Base-by-base conservation (phyloP, 2,888 invertebrate species). In the Eugnorisma glareosa region DNA sequence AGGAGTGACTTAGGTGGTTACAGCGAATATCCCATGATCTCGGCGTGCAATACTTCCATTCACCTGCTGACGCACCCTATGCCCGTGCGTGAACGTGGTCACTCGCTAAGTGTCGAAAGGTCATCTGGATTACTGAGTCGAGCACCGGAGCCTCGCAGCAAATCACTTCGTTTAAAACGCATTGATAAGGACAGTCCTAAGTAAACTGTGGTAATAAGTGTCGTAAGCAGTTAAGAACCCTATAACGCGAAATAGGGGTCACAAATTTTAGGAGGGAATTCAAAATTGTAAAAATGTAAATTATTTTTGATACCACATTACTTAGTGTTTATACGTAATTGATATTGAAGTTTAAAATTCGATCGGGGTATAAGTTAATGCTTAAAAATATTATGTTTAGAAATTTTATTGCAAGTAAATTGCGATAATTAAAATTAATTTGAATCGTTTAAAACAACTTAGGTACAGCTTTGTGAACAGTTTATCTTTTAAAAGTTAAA, bases 131-230 rank as follows among this genome's bases (percentile, higher is more conserved):
- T 95, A 18, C 85, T 94, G 1, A 90, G 90, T 8, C 85, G 92
- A 8, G 82, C 90, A n/a, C 79, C 92, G 5, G 94, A 95, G 74
- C 96, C 96, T 2, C 92, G 96, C 7, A 96, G 96, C 85, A 96
- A 95, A 86, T 96, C 96, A 8, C 91, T 96, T 21, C 93, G 96
- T n/a, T 77, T 96, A 43, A 96, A 96, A 83, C 92, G 91, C 82
- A 71, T 88, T 31, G 84, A 89, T 43, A 93, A 90, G 87, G 91
- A 93, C 67, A 79, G 75, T 70, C 88, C 89, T 48, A 90, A 93
- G 79, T 93, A 83, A 89, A 83, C 73, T 59, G 31, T 45, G 73
- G 79, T 66, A 86, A 84, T 75, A 81, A 83, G 48, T 74, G 75
- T 61, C 75, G 35, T 54, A 57, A 54, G 54, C 45, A 43, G 24